These are phyloP conservation scores for Spinibarbus caldwelli DNA, from an alignment of 2,797 vertebrate genomes.

Conservation along the genomic window DNA sequence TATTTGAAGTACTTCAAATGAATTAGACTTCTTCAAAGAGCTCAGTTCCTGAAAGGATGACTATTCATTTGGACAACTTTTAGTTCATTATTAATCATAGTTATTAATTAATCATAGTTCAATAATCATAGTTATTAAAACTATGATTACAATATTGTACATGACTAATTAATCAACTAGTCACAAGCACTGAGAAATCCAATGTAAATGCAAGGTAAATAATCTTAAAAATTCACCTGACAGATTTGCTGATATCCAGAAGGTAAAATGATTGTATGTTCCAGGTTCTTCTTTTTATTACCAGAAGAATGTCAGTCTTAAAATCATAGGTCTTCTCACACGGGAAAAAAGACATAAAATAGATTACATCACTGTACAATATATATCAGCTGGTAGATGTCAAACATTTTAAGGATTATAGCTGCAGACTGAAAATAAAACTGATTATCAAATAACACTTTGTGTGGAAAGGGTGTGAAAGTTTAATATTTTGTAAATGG, in stretches of 20 bases:
- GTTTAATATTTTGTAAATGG: neutral
- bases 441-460: neutral
- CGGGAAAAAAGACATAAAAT: conserved; percentile 44
- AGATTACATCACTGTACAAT: conserved; percentile 53
- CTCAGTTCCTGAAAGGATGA: too few relatives aligned
- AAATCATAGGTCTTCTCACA: conserved; percentile 67
- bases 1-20: too few relatives aligned
- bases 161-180: neutral
- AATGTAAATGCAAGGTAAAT: neutral
- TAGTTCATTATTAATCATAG: too few relatives aligned
- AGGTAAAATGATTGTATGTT: conserved; percentile 58
- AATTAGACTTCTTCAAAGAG: too few relatives aligned
- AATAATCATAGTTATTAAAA: too few relatives aligned
- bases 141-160: too few relatives aligned
- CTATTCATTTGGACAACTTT: too few relatives aligned
- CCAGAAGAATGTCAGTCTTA: conserved; percentile 56
- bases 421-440: neutral
- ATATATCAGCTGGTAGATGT: conserved; percentile 7
- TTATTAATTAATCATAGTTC: too few relatives aligned
- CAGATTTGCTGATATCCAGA: conserved; percentile 76
- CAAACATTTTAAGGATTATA: conserved; percentile 1
- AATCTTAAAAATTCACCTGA: conserved; percentile 67
- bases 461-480: neutral
- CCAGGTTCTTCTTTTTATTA: conserved; percentile 55
- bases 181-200: neutral